A percentile compares a stretch with the other conserved stretches of the same genome.
These are phyloP conservation scores for Xylocampa areola DNA, from an alignment of 2,888 invertebrate species.

Conservation along the genomic window DNA sequence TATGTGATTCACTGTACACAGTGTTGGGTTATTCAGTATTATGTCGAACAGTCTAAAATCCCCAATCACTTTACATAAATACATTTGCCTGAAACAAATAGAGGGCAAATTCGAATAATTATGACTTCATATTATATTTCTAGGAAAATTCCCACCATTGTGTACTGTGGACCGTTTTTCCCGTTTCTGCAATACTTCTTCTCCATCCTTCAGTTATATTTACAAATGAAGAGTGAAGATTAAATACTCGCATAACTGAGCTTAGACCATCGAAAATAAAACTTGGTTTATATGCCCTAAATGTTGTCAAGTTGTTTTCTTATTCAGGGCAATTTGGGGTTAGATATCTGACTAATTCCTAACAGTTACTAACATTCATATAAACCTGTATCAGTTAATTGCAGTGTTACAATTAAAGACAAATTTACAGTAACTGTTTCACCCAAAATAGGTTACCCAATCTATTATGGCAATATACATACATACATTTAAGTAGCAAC, in stretches of 20 bases:
- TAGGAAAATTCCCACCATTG: slow-evolving; percentile 28
- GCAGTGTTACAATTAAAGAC: slow-evolving; percentile 42
- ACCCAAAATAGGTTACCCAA: slow-evolving; percentile 5
- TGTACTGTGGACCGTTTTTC: slow-evolving; percentile 36
- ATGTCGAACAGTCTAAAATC: slow-evolving; percentile 13
- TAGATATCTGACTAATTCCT: background rate
- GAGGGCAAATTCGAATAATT: slow-evolving; percentile 50
- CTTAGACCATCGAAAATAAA: slow-evolving; percentile 37
- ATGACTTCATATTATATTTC: slow-evolving; percentile 28
- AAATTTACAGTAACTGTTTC: slow-evolving; percentile 31
- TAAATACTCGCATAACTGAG: slow-evolving; percentile 26
- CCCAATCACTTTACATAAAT: slow-evolving; percentile 34
- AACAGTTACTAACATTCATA: slow-evolving; percentile 29
- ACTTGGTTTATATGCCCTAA: slow-evolving; percentile 15
- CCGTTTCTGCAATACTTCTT: slow-evolving; percentile 23
- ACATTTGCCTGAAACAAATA: slow-evolving; percentile 50
- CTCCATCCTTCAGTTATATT: slow-evolving; percentile 39
- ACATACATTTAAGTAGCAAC: slow-evolving; percentile 22
- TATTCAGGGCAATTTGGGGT: background rate
- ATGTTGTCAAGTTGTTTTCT: background rate
- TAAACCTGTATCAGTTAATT: slow-evolving; percentile 45
- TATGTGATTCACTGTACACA: slow-evolving; percentile 43
- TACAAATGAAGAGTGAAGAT: slow-evolving; percentile 47
- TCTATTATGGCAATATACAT: slow-evolving; percentile 39
- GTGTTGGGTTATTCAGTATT: slow-evolving; percentile 39